A percentile compares a stretch with the other conserved stretches of the same genome.
Evolutionary conservation across 2,888 invertebrate species (phyloP).

Genomic region (Dolomedes plantarius): DNA sequence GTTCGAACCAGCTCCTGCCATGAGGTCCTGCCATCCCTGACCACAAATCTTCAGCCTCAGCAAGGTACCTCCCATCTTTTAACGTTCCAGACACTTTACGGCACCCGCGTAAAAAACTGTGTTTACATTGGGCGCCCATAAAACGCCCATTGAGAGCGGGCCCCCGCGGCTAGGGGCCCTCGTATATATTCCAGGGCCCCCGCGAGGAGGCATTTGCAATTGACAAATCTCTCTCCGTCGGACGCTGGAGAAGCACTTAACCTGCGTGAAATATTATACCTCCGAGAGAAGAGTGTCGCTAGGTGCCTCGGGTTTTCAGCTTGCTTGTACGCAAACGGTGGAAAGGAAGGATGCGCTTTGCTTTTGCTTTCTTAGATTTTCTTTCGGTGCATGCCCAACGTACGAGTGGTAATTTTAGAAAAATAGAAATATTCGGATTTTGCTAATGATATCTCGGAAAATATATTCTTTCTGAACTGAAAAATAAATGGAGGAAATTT

Average conservation of each 20-base stretch:
- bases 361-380: too few relatives aligned
- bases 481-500: too few relatives aligned
- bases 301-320: neutral
- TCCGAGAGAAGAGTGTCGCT: slow-evolving; percentile 5
- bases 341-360: too few relatives aligned
- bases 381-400: too few relatives aligned
- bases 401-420: too few relatives aligned
- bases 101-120: slow-evolving; percentile 45
- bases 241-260: slow-evolving; percentile 44
- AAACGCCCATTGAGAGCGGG: slow-evolving; percentile 51
- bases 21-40: slow-evolving; percentile 38
- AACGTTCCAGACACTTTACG: slow-evolving; percentile 54
- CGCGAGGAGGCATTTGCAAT: slow-evolving; percentile 47
- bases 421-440: too few relatives aligned
- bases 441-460: too few relatives aligned
- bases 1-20: slow-evolving; percentile 30
- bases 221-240: slow-evolving; percentile 58
- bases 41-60: slow-evolving; percentile 63
- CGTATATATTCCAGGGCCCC: slow-evolving; percentile 16
- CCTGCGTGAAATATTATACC: slow-evolving; percentile 59
- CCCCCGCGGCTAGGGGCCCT: slow-evolving; percentile 27
- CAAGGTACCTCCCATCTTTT: slow-evolving; percentile 56
- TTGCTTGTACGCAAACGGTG: too few relatives aligned
- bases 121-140: slow-evolving; percentile 68
- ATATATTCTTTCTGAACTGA: too few relatives aligned